Evolutionary conservation across 53 echinoderm and acorn worm genomes (phyloP).

Genomic region (Patiria pectinifera): DNA sequence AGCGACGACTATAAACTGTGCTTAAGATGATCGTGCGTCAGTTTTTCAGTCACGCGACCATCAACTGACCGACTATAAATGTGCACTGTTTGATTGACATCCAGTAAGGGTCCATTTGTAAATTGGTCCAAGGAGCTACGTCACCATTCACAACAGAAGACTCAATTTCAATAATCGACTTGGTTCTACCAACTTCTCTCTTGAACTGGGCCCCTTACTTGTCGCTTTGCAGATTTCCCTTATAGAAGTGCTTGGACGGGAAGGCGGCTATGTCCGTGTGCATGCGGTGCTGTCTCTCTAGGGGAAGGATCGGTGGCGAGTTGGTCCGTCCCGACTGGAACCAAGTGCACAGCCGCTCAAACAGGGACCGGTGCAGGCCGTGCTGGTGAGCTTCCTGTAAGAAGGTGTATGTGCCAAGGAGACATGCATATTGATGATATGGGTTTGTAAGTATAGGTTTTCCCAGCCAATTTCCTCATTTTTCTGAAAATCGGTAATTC

Average conservation of each 20-base stretch:
- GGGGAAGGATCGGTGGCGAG: conserved; percentile 30
- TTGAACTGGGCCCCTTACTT: conserved; percentile 6
- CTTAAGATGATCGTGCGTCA: too few species aligned
- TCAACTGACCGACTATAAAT: too few species aligned
- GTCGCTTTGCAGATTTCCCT: conserved; percentile 34
- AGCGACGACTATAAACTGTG: too few species aligned
- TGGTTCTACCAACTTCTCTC: background rate
- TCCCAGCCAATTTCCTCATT: too few species aligned
- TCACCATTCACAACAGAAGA: too few species aligned
- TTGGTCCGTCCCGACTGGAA: conserved; percentile 10
- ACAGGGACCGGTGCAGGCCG: conserved; percentile 50
- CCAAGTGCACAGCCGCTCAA: conserved; percentile 57
- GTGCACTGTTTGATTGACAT: too few species aligned
- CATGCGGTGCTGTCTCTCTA: conserved; percentile 75
- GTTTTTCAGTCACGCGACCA: too few species aligned
- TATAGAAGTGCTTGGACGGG: conserved; percentile 69
- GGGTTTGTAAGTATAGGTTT: background rate
- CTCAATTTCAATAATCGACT: too few species aligned
- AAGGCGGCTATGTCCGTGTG: conserved; percentile 66
- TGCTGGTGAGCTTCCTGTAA: conserved; percentile 5
- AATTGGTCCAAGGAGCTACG: too few species aligned
- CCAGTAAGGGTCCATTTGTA: too few species aligned
- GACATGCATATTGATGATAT: background rate
- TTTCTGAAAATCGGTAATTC: too few species aligned
- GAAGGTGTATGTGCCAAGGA: background rate